Conservation (phyloP, 2,113 vertebrate species). For the Mobula birostris region DNA sequence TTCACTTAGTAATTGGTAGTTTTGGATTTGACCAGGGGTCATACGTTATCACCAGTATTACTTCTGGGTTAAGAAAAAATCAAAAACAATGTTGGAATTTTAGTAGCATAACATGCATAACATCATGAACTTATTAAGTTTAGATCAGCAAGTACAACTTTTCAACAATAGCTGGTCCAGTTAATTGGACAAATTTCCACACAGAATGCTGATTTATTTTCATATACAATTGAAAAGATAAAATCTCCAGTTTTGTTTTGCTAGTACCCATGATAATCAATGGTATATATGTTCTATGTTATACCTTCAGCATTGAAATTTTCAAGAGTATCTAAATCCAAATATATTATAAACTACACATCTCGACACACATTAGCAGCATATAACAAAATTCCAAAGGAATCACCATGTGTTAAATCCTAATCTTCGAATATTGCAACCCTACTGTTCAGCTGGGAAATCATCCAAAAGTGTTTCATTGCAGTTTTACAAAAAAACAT, state of each 20-base stretch:
- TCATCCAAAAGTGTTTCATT: conserved; percentile 30
- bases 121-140: not conserved
- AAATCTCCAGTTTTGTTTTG: not conserved
- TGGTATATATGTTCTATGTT: not conserved
- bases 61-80: not conserved
- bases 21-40: not conserved
- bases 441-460: conserved; percentile 35
- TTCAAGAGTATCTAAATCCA: not conserved
- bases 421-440: conserved; percentile 28
- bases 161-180: not conserved
- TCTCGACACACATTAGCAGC: not conserved
- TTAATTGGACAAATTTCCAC: not conserved
- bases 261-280: not conserved
- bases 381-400: conserved; percentile 16
- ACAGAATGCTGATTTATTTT: not conserved
- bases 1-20: not conserved
- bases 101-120: not conserved
- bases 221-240: not conserved
- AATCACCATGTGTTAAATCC: conserved; percentile 24
- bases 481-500: conserved; percentile 21
- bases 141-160: not conserved
- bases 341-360: not conserved
- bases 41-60: not conserved
- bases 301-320: not conserved
- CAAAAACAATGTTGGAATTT: not conserved